These are phyloP conservation scores for Cariama cristata DNA, from an alignment of 2,113 vertebrate genomes.

Conservation along the genomic window DNA sequence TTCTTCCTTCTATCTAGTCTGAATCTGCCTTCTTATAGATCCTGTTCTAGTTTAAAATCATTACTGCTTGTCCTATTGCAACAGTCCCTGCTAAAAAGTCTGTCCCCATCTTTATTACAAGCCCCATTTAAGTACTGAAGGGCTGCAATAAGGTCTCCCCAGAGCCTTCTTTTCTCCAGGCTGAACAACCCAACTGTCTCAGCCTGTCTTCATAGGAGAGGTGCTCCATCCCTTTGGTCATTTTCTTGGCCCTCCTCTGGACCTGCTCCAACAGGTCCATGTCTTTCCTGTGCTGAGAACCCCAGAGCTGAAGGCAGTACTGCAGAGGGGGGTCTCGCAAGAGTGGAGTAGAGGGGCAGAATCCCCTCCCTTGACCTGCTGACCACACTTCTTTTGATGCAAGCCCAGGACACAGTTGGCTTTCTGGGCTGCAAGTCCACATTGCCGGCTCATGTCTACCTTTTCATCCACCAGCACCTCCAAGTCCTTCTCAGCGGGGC, in stretches of 20 bases:
- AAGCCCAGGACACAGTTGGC: not conserved
- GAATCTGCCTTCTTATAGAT: not conserved
- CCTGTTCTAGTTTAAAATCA: not conserved
- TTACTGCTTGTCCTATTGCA: not conserved
- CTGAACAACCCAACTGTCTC: not conserved
- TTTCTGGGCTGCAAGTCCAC: not conserved
- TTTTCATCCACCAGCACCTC: not conserved
- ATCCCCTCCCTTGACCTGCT: not conserved
- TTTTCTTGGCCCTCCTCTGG: not conserved
- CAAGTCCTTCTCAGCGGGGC: not conserved
- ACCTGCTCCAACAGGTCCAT: not conserved
- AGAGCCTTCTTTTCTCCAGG: not conserved
- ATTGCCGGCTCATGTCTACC: not conserved
- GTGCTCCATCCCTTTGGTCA: not conserved
- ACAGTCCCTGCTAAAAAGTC: not conserved
- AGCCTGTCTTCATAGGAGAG: not conserved
- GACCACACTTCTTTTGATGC: fast-evolving
- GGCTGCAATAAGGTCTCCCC: fast-evolving
- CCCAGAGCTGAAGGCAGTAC: not conserved
- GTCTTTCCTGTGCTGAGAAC: not conserved
- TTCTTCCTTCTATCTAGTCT: not conserved
- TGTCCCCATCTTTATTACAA: not conserved
- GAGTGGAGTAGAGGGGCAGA: not conserved
- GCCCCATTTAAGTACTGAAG: not conserved
- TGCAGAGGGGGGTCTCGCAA: not conserved